phyloP scores from a whole-genome alignment of 2,797 vertebrate species.

The Epinephelus coioides region DNA sequence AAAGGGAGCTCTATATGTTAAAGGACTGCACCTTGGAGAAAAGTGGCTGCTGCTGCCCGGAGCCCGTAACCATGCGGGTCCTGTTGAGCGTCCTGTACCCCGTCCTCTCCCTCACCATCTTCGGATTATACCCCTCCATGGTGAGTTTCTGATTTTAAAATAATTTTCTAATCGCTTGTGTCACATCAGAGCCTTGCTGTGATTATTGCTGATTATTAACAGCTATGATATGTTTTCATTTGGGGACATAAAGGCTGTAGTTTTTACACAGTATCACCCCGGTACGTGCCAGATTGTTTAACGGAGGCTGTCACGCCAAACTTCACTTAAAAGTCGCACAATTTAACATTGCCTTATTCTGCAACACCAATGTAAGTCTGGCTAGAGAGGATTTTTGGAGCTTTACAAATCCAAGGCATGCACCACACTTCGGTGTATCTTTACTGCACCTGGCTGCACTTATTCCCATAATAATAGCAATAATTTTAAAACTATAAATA shows the following conservation, averaged over 20 bases:
- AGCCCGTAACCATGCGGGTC: slow-evolving; percentile 90
- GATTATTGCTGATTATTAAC: background rate
- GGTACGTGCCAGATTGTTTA: background rate
- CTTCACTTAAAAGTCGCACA: slow-evolving; percentile 39
- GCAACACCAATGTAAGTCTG: accelerated
- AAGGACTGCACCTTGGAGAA: slow-evolving; percentile 76
- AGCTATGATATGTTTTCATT: background rate
- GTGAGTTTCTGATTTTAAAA: slow-evolving; percentile 82
- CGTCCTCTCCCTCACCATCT: slow-evolving; percentile 89
- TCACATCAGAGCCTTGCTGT: background rate
- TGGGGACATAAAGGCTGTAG: background rate
- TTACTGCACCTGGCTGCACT: background rate
- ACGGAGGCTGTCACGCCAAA: slow-evolving; percentile 12
- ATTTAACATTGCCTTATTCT: background rate
- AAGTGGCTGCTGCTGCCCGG: slow-evolving; percentile 73
- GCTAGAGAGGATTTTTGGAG: background rate
- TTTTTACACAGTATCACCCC: background rate
- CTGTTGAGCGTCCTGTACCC: slow-evolving; percentile 87
- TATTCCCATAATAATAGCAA: background rate
- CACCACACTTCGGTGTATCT: background rate
- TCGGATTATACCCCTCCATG: slow-evolving; percentile 92
- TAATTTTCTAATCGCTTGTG: background rate
- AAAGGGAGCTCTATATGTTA: slow-evolving; percentile 61
- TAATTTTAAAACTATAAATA: background rate
- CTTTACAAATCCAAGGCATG: background rate